Base-by-base conservation (phyloP, 1,140 invertebrate species). In the Heliconius himera region DNA sequence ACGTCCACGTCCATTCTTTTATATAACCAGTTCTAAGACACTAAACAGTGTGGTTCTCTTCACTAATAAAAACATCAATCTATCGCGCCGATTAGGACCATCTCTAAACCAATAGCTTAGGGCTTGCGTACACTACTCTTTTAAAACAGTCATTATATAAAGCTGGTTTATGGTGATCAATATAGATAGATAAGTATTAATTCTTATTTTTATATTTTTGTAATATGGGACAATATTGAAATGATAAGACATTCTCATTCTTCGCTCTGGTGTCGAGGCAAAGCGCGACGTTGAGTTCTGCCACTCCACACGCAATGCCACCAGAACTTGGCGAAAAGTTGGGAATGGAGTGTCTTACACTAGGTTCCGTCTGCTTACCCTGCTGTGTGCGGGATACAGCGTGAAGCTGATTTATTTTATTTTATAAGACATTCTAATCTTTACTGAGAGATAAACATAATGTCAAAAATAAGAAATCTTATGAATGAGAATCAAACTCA, bases 1-100 rank as follows among this genome's bases (percentile, higher is more conserved):
- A 56, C 33, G 29, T 20, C 9, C 60, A 29, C 26, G 22, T 29
- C 60, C n/a, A 60, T 60, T 60, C 13, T 60, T n/a, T 75, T 75
- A 75, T 16, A 60, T 60, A 75, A 75, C 73, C 73, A 36, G 74
- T 75, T 75, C 33, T 38, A 75, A 75, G 56, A 60, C 33, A 60
- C 38, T 46, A 66, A 66, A 46, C 46, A 56, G 36, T 26, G 51
- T 75, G 71, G 41, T 75, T 70, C 73, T 75, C 66, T 49, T 13
- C 70, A 54, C 70, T 80, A 73, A 80, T 80, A 80, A 80, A 80
- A 72, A 80, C 79, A 80, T 80, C 79, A 80, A 80, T 80, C 78
- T 76, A 73, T 22, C 51, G 49, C 18, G n/a, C 51, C 74, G 74
- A 80, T 76, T 76, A 56, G 70, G 72, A 76, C 49, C 20, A 73